Percentiles rank a stretch among this genome's conserved stretches.
Evolutionary conservation across 2,888 invertebrate genomes (phyloP).

Genomic region (Nebria salina): DNA sequence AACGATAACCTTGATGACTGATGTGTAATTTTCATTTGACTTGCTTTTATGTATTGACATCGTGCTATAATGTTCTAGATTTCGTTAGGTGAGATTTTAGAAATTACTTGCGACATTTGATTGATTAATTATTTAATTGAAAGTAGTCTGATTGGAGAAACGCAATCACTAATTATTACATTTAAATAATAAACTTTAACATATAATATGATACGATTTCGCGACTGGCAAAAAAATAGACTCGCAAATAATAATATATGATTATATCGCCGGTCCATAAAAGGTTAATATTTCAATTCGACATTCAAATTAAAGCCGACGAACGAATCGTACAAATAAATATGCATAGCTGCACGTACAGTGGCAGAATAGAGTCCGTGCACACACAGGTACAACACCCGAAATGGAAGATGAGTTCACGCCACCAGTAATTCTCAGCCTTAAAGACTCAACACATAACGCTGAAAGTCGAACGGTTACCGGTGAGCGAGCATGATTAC

Average conservation of each 20-base stretch:
- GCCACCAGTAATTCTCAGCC: neutral
- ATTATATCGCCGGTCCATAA: constrained; percentile 15
- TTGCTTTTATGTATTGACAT: no score
- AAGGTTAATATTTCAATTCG: constrained; percentile 34
- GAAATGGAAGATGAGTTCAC: constrained; percentile 23
- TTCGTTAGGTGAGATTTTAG: neutral
- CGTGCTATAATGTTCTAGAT: neutral
- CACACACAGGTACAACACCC: constrained; percentile 32
- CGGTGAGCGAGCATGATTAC: constrained; percentile 23
- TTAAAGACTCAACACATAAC: neutral
- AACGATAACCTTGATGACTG: no score
- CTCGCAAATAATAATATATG: neutral
- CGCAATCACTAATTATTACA: constrained; percentile 11
- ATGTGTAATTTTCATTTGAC: no score
- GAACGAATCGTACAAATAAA: constrained; percentile 25
- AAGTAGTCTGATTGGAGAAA: neutral
- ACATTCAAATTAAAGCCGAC: constrained; percentile 35
- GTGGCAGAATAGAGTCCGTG: constrained; percentile 25
- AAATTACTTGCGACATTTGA: neutral
- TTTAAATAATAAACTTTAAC: constrained; percentile 8
- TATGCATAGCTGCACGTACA: constrained; percentile 37
- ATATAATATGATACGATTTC: neutral
- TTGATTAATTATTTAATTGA: constrained; percentile 18
- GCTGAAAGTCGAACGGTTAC: constrained; percentile 11
- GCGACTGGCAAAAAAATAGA: neutral